Evolutionary conservation across 2,113 vertebrate genomes (phyloP).

Genomic region (Bufo bufo): DNA sequence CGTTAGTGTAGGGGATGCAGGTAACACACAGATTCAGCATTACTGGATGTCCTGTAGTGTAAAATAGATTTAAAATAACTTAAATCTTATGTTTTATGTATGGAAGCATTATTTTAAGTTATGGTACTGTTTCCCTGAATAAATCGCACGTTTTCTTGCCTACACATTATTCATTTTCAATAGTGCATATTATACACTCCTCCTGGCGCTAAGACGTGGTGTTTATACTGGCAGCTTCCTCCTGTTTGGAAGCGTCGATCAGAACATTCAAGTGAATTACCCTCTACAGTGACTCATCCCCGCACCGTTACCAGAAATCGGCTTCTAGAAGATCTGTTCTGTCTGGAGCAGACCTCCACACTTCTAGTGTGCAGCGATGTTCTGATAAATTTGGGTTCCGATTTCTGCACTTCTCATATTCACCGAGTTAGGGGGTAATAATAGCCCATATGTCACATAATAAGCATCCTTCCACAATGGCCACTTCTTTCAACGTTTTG

Average conservation of each 20-base stretch:
- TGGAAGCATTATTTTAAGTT: too few relatives aligned
- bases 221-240: conserved; percentile 13
- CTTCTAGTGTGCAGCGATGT: neutral
- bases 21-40: too few relatives aligned
- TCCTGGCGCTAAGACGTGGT: neutral
- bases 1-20: too few relatives aligned
- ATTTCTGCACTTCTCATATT: neutral
- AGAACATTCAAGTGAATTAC: neutral
- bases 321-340: neutral
- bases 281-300: conserved; percentile 4
- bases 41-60: too few relatives aligned
- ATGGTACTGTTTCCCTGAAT: too few relatives aligned
- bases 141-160: too few relatives aligned
- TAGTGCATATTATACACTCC: too few relatives aligned
- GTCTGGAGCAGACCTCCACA: neutral
- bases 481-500: neutral
- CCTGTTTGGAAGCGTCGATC: conserved; percentile 15
- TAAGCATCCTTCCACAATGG: neutral
- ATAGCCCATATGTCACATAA: neutral
- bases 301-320: neutral
- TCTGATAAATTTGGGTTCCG: neutral
- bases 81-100: too few relatives aligned
- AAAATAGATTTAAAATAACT: too few relatives aligned
- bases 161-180: too few relatives aligned
- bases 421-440: neutral